phyloP scores from a whole-genome alignment of 1,140 invertebrate species.

The Ceratosolen fusciceps region DNA sequence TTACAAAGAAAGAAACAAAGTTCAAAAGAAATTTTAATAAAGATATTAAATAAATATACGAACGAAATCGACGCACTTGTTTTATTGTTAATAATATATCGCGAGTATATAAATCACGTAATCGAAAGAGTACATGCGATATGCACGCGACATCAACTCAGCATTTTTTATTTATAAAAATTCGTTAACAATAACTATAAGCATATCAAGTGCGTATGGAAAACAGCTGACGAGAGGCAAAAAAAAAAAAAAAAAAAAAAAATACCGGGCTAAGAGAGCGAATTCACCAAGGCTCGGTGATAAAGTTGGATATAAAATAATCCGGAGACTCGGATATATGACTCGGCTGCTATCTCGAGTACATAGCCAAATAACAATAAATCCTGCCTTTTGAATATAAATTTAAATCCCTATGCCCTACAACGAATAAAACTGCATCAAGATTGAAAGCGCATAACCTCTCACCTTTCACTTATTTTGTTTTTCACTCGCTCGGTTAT shows the following conservation, averaged over 20 bases:
- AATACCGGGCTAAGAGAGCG: too few species aligned
- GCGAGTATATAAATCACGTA: neutral
- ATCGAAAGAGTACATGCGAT: neutral
- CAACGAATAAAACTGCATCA: too few species aligned
- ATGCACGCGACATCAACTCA: neutral
- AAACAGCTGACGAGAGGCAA: neutral
- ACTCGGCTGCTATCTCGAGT: too few species aligned
- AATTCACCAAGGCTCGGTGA: too few species aligned
- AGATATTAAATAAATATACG: neutral
- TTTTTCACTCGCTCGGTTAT: neutral
- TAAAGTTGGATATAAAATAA: too few species aligned
- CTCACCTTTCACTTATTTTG: neutral
- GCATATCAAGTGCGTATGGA: neutral
- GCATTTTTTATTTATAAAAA: neutral
- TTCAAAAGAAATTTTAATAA: conserved; percentile 11
- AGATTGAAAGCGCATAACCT: too few species aligned
- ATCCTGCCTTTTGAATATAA: too few species aligned
- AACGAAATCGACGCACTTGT: neutral
- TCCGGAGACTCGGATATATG: too few species aligned
- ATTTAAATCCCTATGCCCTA: too few species aligned
- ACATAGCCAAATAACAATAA: too few species aligned
- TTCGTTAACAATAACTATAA: neutral
- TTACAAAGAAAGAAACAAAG: neutral
- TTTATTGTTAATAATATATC: neutral
- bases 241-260: neutral